Evolutionary conservation across 2,888 invertebrate genomes (phyloP), one percentile per base, ranked within the genome.

Genomic region (Phaonia tiefii): DNA sequence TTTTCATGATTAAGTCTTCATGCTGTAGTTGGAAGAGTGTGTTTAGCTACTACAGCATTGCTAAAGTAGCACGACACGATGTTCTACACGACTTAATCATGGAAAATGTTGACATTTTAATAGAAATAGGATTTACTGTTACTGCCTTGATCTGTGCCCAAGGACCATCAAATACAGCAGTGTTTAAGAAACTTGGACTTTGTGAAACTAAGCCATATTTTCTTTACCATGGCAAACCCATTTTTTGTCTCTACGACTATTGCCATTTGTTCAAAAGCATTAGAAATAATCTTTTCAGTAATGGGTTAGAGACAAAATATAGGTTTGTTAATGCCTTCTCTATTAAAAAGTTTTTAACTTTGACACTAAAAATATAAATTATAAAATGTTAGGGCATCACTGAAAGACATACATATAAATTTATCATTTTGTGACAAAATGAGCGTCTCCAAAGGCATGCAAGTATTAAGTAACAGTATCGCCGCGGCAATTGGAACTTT

Each of bases 401-500:
- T 58, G 11, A 71, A 42, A 2, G 4, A n/a, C 1, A 7, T 25
- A 2, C 71, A 71, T 11, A 26, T 71, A 1, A 15, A 58, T 58
- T 13, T 46, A 7, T n/a, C 42, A 10, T 15, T 2, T 3, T 58
- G 49, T 5, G 71, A 71, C 10, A 71, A 58, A 58, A 44, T 56
- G 71, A 56, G 56, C 22, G 71, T 71, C 2, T 39, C 37, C 1
- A 58, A 58, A 15, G 71, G 58, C 2, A 58, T 44, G 0, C 60
- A 71, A 13, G 17, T 71, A 1, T 10, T 71, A 1, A 71, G 71
- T 17, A 58, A 58, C 25, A 42, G 58, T 8, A 46, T 71, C 5
- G 71, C 44, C 8, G 44, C 56, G 4, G 71, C 51, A 8, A 58
- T 71, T 1, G n/a, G 11, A 3, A 56, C 58, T n/a, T 20, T 22